Conservation (phyloP, 92 coral and sea anemone species). For the Zoanthus sociatus region DNA sequence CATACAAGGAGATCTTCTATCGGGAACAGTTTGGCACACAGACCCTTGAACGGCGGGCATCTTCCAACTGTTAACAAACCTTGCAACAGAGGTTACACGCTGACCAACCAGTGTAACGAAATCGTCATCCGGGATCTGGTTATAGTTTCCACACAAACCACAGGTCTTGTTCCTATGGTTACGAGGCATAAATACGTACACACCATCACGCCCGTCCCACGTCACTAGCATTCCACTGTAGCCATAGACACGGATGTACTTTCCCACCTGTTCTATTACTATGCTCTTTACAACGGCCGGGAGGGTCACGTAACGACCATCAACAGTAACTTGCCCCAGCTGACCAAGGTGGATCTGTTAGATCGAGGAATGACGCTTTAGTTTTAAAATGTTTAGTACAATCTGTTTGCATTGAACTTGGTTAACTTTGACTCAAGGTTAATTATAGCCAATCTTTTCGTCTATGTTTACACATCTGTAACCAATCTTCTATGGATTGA, state of each 20-base stretch:
- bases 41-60: slow-evolving; percentile 75
- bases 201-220: slow-evolving; percentile 86
- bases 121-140: slow-evolving; percentile 82
- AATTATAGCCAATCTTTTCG: no score
- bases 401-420: no score
- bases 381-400: no score
- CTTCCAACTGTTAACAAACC: slow-evolving; percentile 92
- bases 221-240: slow-evolving; percentile 84
- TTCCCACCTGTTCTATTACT: slow-evolving; percentile 80
- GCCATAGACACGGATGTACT: slow-evolving; percentile 79
- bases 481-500: no score
- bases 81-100: slow-evolving; percentile 77
- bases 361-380: not conserved
- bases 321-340: slow-evolving; percentile 68
- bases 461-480: no score
- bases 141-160: slow-evolving; percentile 94
- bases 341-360: slow-evolving; percentile 70
- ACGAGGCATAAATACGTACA: slow-evolving; percentile 78
- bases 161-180: slow-evolving; percentile 87
- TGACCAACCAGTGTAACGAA: slow-evolving; percentile 76
- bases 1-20: slow-evolving; percentile 34
- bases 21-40: slow-evolving; percentile 71
- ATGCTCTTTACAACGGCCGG: slow-evolving; percentile 81
- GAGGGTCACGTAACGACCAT: slow-evolving; percentile 70
- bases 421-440: no score